These are phyloP conservation scores for Bucco capensis DNA, from an alignment of 2,113 vertebrate genomes.

Conservation along the genomic window DNA sequence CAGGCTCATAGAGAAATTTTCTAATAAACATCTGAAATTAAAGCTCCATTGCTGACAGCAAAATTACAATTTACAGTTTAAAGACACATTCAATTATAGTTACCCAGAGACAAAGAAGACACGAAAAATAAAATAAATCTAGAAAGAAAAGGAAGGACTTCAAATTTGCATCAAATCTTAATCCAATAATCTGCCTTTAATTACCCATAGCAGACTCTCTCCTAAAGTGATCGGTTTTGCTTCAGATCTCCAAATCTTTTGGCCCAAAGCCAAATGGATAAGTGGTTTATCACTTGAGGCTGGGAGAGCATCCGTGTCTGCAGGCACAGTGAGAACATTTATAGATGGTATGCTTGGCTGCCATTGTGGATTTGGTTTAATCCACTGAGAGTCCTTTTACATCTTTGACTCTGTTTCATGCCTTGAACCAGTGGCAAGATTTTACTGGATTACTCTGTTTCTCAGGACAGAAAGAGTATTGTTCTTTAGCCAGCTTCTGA, in stretches of 20 bases:
- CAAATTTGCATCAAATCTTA: conserved; percentile 58
- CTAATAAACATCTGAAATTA: conserved; percentile 66
- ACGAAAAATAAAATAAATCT: conserved; percentile 27
- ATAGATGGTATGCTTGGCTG: conserved; percentile 27
- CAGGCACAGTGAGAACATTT: conserved; percentile 34
- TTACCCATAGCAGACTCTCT: conserved; percentile 45
- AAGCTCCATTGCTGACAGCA: conserved; percentile 60
- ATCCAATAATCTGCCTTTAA: conserved; percentile 70
- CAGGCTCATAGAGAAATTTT: conserved; percentile 43
- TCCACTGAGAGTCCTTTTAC: conserved; percentile 5
- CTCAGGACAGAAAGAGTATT: neutral
- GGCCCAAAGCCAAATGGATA: conserved; percentile 46
- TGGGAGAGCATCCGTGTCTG: conserved; percentile 20
- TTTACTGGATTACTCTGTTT: conserved; percentile 21
- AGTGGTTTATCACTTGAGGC: conserved; percentile 63
- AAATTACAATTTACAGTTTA: conserved; percentile 66
- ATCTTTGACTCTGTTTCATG: neutral
- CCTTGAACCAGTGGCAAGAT: neutral
- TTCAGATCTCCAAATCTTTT: conserved; percentile 61
- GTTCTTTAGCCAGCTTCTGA: neutral
- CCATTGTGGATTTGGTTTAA: conserved; percentile 58
- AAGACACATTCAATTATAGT: conserved; percentile 62
- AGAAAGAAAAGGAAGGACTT: conserved; percentile 55
- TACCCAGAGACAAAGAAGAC: conserved; percentile 52
- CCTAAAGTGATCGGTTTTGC: conserved; percentile 59